phyloP scores from a whole-genome alignment of 1,140 invertebrate species.

The Pissodes strobi region DNA sequence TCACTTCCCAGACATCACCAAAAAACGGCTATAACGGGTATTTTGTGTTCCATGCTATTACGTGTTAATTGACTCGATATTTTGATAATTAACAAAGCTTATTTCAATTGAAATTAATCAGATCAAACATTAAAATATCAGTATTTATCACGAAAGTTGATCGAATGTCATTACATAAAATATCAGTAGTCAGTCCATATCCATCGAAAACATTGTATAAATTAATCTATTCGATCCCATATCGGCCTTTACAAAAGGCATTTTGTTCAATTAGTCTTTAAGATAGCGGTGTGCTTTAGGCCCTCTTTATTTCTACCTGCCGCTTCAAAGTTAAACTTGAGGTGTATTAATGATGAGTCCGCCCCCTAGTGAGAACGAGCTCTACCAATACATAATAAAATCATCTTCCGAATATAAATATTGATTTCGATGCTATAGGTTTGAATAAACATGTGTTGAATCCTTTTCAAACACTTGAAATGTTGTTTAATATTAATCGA shows the following conservation, averaged over 20 bases:
- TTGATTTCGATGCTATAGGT: conserved; percentile 18
- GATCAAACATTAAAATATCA: too few species aligned
- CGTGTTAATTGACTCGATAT: too few species aligned
- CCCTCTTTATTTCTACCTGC: conserved; percentile 19
- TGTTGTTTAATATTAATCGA: too few species aligned
- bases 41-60: too few species aligned
- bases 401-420: conserved; percentile 24
- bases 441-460: conserved; percentile 8
- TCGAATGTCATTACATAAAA: too few species aligned
- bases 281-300: conserved; percentile 20
- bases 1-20: too few species aligned
- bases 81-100: too few species aligned
- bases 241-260: conserved; percentile 31
- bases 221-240: conserved; percentile 28
- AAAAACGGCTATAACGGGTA: too few species aligned
- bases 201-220: conserved; percentile 26
- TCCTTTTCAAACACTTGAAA: too few species aligned
- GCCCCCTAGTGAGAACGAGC: conserved; percentile 21
- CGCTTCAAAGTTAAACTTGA: conserved; percentile 17
- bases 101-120: too few species aligned
- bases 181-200: conserved; percentile 17
- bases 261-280: conserved; percentile 27
- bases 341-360: conserved; percentile 26
- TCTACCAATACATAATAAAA: conserved; percentile 22
- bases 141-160: too few species aligned